Evolutionary conservation across 2,797 vertebrate genomes (phyloP).

Genomic region (Psittacula echo): DNA sequence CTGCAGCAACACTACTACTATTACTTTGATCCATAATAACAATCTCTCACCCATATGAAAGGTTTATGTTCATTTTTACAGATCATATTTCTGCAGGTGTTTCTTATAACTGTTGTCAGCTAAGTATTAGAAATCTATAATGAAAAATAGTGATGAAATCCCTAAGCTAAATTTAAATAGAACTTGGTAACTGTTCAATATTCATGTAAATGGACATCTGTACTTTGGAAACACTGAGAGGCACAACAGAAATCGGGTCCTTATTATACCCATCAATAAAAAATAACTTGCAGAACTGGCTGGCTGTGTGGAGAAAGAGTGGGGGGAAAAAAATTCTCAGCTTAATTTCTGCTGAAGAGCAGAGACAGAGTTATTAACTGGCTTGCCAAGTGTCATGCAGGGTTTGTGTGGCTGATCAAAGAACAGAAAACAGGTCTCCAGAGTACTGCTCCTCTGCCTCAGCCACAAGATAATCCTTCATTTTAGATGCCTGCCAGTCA

Average conservation of each 20-base stretch:
- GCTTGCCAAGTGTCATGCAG: background rate
- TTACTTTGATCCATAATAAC: background rate
- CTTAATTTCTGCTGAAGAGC: background rate
- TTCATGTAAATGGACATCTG: background rate
- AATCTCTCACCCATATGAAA: background rate
- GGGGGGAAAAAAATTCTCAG: background rate
- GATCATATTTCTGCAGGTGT: background rate
- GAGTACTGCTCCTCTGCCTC: background rate
- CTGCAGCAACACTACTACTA: background rate
- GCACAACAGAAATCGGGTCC: background rate
- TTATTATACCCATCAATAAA: background rate
- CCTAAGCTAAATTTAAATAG: background rate
- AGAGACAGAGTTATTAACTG: background rate
- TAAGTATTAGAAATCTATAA: background rate
- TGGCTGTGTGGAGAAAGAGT: background rate
- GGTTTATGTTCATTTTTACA: background rate
- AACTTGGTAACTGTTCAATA: background rate
- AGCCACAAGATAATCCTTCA: background rate
- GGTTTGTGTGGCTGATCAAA: conserved; percentile 24
- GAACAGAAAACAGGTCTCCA: conserved; percentile 16
- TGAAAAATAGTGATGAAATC: background rate
- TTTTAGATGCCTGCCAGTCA: conserved; percentile 25
- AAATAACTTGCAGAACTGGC: background rate
- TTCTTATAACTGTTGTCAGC: background rate
- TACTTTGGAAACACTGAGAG: background rate